Evolutionary conservation across 2,888 invertebrate genomes (phyloP), one percentile per base, ranked within the genome.

Genomic region (Abrostola tripartita): DNA sequence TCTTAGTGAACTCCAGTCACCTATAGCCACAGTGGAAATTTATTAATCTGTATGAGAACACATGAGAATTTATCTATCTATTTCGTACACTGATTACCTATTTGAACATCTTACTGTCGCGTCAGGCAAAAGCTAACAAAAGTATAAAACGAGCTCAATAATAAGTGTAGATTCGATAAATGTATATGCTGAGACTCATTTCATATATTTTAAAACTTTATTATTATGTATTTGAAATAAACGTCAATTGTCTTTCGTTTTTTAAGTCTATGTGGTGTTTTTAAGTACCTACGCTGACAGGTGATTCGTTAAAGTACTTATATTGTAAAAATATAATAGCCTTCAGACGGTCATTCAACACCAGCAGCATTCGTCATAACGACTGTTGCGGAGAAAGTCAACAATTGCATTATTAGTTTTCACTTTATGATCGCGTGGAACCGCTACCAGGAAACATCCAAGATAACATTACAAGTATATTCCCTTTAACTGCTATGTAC

Each of bases 401-500:
- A 56, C 51, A 35, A 61, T 51, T 57, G 14, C 36, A 12, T 41
- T 44, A 35, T 59, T 66, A 71, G 65, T 61, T 68, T 68, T 55
- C 44, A 53, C 56, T 60, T 72, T 52, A 66, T 50, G 57, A 76
- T 72, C 69, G 68, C 57, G 52, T 49, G 73, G n/a, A n/a, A n/a
- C n/a, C 61, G 37, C 36, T 36, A 52, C 54, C 61, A 51, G 52
- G 59, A 74, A 54, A 59, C 49, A 51, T 64, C 59, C 59, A 60
- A 74, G 74, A 69, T 64, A 63, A 61, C 55, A 60, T 42, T 42
- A 51, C 52, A 51, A 51, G 42, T 50, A 14, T 54, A 68, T 62
- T 61, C 37, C 37, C 42, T 73, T 66, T 42, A 67, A 53, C 47
- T 56, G 14, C 51, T 24, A 24, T 4, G 24, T 24, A 24, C 24